Evolutionary conservation across 37 sponge, comb jelly and placozoan species (phyloP).

Genomic region (Aphrocallistes beatrix): DNA sequence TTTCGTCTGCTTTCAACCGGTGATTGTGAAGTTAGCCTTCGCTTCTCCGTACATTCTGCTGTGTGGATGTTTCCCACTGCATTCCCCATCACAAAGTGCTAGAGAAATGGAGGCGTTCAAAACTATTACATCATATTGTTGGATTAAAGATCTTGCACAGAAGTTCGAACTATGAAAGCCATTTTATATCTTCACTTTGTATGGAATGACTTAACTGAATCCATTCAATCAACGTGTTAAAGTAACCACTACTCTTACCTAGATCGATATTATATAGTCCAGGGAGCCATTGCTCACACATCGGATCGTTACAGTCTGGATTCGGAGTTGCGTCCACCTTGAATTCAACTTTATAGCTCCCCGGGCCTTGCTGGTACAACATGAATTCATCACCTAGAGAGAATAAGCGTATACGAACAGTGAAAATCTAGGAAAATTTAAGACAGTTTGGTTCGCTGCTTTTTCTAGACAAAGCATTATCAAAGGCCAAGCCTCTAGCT

Average conservation of each 20-base stretch:
- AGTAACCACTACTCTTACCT: conserved; percentile 41
- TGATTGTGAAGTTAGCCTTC: conserved; percentile 40
- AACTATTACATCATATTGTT: neutral
- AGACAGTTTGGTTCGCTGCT: too few species aligned
- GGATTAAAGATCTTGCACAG: neutral
- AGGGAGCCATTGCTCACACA: conserved; percentile 68
- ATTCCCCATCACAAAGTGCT: conserved; percentile 74
- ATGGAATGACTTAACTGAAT: too few species aligned
- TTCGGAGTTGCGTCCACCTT: conserved; percentile 46
- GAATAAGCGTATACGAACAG: too few species aligned
- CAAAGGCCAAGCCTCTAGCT: too few species aligned
- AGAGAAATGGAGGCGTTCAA: neutral
- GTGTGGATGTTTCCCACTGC: conserved; percentile 78
- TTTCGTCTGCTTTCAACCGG: neutral
- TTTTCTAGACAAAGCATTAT: too few species aligned
- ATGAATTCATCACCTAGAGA: conserved; percentile 25
- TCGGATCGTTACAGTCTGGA: conserved; percentile 52
- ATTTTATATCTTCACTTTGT: neutral
- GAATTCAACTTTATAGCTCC: conserved; percentile 26
- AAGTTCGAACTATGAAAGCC: neutral
- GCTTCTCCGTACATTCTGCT: conserved; percentile 45
- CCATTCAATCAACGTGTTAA: too few species aligned
- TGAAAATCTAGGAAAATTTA: too few species aligned
- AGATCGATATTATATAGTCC: conserved; percentile 48
- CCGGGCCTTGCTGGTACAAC: conserved; percentile 26